These are phyloP conservation scores for Proales similis DNA, from an alignment of 1,140 invertebrate species.

Conservation along the genomic window DNA sequence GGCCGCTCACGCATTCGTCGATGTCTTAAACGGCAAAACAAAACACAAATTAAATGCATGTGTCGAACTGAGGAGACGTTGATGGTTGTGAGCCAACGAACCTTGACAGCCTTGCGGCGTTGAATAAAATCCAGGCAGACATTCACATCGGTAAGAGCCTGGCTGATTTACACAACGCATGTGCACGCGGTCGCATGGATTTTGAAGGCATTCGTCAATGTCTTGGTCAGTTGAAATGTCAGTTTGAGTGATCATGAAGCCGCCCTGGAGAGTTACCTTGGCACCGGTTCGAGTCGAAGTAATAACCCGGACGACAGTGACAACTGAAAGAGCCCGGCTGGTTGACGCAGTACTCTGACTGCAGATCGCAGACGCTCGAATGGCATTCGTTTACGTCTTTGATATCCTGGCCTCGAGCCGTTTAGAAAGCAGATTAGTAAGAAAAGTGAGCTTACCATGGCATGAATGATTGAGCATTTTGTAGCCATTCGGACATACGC, in stretches of 20 bases:
- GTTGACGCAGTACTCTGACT: no score
- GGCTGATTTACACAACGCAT: conserved; percentile 1
- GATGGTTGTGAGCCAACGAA: background rate
- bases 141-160: conserved; percentile 22
- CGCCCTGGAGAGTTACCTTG: no score
- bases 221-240: no score
- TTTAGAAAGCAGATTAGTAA: background rate
- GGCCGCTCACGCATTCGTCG: conserved; percentile 14
- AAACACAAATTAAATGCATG: background rate
- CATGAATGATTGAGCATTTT: conserved; percentile 9
- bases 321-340: no score
- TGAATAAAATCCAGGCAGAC: conserved; percentile 20
- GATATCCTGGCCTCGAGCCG: background rate
- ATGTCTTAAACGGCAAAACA: conserved; percentile 31
- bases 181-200: background rate
- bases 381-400: conserved; percentile 31
- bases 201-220: no score
- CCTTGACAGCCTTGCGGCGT: background rate
- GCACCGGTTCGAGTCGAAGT: no score
- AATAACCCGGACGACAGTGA: no score
- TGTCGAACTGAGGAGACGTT: background rate
- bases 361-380: no score
- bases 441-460: background rate
- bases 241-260: no score
- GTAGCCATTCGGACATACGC: conserved; percentile 14